Evolutionary conservation across 92 coral and sea anemone genomes (phyloP), one percentile per base, ranked within the genome.

Genomic region (Ricordea florida): DNA sequence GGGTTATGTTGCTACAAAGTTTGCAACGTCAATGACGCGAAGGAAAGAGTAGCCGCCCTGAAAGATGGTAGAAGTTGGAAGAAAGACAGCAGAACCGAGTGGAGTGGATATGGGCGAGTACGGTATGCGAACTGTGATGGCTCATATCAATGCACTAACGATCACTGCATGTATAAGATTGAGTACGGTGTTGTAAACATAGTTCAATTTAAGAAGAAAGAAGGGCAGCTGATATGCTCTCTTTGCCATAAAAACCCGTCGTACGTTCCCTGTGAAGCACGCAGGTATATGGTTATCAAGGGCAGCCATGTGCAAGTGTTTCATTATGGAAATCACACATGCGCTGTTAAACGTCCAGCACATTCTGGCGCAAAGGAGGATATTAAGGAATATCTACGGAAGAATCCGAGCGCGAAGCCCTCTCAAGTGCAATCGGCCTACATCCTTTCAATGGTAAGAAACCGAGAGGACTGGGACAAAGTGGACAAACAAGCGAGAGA

Each of bases 41-140:
- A 47, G 42, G 60, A 50, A 29, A 41, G 69, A 48, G 51, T 58
- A 43, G 36, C 80, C 18, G 14, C 66, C 47, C 80, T 79, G 28
- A 52, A 56, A 35, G 91, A 86, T 72, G 87, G 91, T 15, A 29
- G 91, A 20, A 43, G 73, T 14, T 86, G 82, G 91, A 80, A 74
- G 57, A 85, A 80, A 38, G 72, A 66, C 73, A 47, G 25, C 31
- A 28, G 40, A 26, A 81, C 87, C 9, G 55, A 70, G 63, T 72
- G 91, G 87, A 57, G 57, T 60, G 78, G 78, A 9, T 55, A 70
- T 73, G 56, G 60, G 10, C 8, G 47, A 23, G 87, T 72, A 16
- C 81, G 87, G 21, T 86, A 64, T 56, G 57, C 91, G 8, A 45
- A 85, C 60, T 85, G 90, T 42, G 20, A 45, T 5, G 90, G 86